A percentile compares a stretch with the other conserved stretches of the same genome.
These are phyloP conservation scores for Meteorus cinctellus DNA, from an alignment of 2,888 invertebrate species.

Conservation along the genomic window DNA sequence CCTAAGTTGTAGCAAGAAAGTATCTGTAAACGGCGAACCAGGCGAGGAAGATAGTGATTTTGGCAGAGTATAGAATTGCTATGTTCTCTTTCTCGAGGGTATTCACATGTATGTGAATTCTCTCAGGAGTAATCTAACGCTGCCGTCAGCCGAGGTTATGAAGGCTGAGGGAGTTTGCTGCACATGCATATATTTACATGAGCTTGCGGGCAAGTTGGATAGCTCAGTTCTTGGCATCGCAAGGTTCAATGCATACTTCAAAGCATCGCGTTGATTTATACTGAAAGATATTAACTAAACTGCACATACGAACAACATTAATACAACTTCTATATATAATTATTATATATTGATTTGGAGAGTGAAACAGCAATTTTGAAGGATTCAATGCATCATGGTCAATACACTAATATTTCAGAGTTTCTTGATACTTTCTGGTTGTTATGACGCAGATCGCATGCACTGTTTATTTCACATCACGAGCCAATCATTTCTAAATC, in stretches of 20 bases:
- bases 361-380: too few relatives aligned
- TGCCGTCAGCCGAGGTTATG: neutral
- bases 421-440: too few relatives aligned
- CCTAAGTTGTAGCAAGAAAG: neutral
- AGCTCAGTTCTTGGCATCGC: neutral
- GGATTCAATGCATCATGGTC: too few relatives aligned
- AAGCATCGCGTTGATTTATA: neutral
- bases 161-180: neutral
- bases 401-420: too few relatives aligned
- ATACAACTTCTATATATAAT: too few relatives aligned
- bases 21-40: neutral
- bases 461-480: too few relatives aligned
- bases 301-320: too few relatives aligned
- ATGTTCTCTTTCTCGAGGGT: slow-evolving; percentile 19
- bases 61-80: slow-evolving; percentile 5
- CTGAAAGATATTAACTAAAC: neutral
- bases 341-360: too few relatives aligned
- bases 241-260: neutral
- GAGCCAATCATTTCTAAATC: too few relatives aligned
- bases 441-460: too few relatives aligned
- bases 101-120: slow-evolving; percentile 14
- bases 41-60: neutral
- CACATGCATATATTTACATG: neutral
- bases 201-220: neutral
- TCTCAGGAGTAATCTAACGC: slow-evolving; percentile 5